phyloP scores from a whole-genome alignment of 1,140 invertebrate species.

The Pseudomyrmex sp. region DNA sequence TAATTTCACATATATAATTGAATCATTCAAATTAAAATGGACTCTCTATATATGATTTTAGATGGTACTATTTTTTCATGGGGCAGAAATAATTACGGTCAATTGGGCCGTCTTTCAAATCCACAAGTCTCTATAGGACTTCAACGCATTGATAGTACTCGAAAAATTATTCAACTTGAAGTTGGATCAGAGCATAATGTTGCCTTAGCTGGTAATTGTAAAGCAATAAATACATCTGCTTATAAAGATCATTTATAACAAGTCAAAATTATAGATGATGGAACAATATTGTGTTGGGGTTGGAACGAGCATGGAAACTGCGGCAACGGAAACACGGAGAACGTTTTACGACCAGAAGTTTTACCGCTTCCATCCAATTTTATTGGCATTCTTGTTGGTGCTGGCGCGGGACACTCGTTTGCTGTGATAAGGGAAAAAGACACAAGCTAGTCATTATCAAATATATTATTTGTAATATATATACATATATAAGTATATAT shows the following conservation, averaged over 20 bases:
- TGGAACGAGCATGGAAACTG: conserved; percentile 97
- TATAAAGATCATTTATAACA: conserved; percentile 35
- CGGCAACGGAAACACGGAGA: conserved; percentile 88
- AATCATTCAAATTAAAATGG: neutral
- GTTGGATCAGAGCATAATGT: conserved; percentile 93
- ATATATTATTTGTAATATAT: conserved; percentile 31
- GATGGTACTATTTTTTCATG: conserved; percentile 88
- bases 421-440: conserved; percentile 78
- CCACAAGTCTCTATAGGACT: conserved; percentile 64
- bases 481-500: neutral
- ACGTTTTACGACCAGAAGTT: conserved; percentile 85
- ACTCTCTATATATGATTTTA: conserved; percentile 63
- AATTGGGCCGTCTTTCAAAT: conserved; percentile 85
- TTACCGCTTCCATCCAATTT: conserved; percentile 78
- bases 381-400: conserved; percentile 82
- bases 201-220: conserved; percentile 83
- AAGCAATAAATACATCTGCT: neutral
- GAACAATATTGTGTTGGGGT: conserved; percentile 91
- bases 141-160: conserved; percentile 69
- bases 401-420: conserved; percentile 87
- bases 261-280: conserved; percentile 84
- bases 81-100: conserved; percentile 93
- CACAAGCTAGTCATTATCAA: conserved; percentile 55
- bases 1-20: conserved; percentile 2
- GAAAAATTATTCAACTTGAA: conserved; percentile 86